A percentile compares a stretch with the other conserved stretches of the same genome.
phyloP scores from a whole-genome alignment of 2,888 invertebrate species.

The Eupithecia vulgata region DNA sequence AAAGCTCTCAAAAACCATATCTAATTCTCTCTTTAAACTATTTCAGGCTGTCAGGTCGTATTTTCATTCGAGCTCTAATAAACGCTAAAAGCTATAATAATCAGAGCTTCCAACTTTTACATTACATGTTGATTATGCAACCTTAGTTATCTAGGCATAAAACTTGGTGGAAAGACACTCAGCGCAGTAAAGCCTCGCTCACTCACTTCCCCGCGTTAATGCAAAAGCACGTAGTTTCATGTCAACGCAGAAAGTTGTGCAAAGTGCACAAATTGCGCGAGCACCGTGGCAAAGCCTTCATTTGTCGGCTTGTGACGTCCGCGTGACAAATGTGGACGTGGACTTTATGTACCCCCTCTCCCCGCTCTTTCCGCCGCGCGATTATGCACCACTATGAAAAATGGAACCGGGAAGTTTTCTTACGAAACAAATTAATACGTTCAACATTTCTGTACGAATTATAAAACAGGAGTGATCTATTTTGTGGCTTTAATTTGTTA shows the following conservation, averaged over 20 bases:
- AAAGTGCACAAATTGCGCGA: constrained; percentile 82
- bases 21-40: constrained; percentile 22
- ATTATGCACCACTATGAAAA: constrained; percentile 76
- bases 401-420: constrained; percentile 61
- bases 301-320: constrained; percentile 83
- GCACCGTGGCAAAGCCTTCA: constrained; percentile 81
- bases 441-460: constrained; percentile 38
- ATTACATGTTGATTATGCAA: constrained; percentile 76
- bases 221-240: constrained; percentile 81
- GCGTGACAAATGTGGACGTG: constrained; percentile 82
- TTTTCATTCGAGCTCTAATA: constrained; percentile 37
- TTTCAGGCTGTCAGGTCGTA: constrained; percentile 33
- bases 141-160: constrained; percentile 69
- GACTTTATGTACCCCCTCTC: constrained; percentile 64
- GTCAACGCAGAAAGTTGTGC: constrained; percentile 80
- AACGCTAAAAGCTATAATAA: constrained; percentile 40
- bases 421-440: constrained; percentile 49
- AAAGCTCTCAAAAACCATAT: constrained; percentile 17
- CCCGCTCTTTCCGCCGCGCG: constrained; percentile 59
- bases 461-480: constrained; percentile 62
- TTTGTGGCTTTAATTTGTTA: constrained; percentile 70
- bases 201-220: constrained; percentile 77
- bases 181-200: constrained; percentile 69
- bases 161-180: constrained; percentile 77
- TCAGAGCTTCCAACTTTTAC: constrained; percentile 48